Base-by-base conservation (phyloP, 1,140 invertebrate species). In the Manduca sexta region DNA sequence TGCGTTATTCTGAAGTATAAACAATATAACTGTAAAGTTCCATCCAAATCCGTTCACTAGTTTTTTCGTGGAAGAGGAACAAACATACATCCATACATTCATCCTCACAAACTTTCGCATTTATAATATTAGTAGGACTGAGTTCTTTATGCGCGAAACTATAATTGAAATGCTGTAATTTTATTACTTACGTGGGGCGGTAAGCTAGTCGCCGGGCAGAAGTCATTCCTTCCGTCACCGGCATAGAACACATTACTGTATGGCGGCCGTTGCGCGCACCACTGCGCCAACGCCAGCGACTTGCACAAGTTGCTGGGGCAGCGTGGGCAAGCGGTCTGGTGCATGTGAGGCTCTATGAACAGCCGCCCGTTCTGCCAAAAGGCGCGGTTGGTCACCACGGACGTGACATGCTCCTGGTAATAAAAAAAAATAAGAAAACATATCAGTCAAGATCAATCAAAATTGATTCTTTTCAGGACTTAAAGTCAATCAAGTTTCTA, bases 261-360 rank as follows among this genome's bases (percentile, higher is more conserved):
- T 0, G 42, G 29, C 13, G 38, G 42, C 0, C 46, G 35, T 10
- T 48, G 5, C 0, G 51, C 17, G 16, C 59, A 55, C 62, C 61
- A 75, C 55, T 71, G 56, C 0, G 63, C 64, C 1, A 83, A 61
- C 14, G 79, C 79, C 3, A 66, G 35, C 0, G 65, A 63, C 62
- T 83, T 83, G 67, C 79, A 83, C 31, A 84, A 45, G 64, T 84
- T 84, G 8, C 39, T 34, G 0, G 80, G 77, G 15, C 80, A 84
- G 7, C 65, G 56, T 0, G 56, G 5, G 30, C 77, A 84, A 0
- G 49, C 49, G 0, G 52, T 57, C 61, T 83, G 77, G 0, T 46
- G 48, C 77, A 81, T 84, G 38, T 65, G 78, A 1, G 77, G 80
- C 63, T 81, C 74, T 10, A 84, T 80, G 63, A 49, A 76, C 8